Evolutionary conservation across 2,888 invertebrate genomes (phyloP).

Genomic region (Drosophila demipolita): DNA sequence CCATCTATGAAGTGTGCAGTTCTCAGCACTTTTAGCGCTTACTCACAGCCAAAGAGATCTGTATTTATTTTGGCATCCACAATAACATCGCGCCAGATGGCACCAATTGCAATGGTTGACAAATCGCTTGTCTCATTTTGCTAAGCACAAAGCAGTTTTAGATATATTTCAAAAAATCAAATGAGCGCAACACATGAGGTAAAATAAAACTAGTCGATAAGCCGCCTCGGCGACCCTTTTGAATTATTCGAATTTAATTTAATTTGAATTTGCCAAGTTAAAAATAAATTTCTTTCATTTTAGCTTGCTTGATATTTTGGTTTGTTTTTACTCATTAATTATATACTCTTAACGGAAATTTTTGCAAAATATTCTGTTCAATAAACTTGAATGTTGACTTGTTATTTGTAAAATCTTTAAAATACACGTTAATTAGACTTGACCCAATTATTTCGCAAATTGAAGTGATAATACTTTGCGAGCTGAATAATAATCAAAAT

Average conservation of each 20-base stretch:
- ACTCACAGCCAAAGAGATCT: constrained; percentile 40
- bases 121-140: constrained; percentile 27
- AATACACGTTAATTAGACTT: not conserved
- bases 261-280: not conserved
- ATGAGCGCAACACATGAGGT: constrained; percentile 9
- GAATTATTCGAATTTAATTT: constrained; percentile 18
- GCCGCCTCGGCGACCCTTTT: not conserved
- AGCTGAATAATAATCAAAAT: not conserved
- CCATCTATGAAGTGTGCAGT: constrained; percentile 31
- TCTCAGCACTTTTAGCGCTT: constrained; percentile 38
- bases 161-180: constrained; percentile 31
- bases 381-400: not conserved
- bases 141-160: constrained; percentile 27
- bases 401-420: not conserved
- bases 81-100: constrained; percentile 57
- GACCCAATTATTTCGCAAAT: not conserved
- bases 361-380: not conserved
- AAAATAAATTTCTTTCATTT: not conserved
- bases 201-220: constrained; percentile 15
- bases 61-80: constrained; percentile 61
- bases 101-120: constrained; percentile 43
- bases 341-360: not conserved
- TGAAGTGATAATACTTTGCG: not conserved
- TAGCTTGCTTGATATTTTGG: not conserved
- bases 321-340: not conserved